Base-by-base conservation (phyloP, 1,140 invertebrate genomes). In the Drosophila ambigua region DNA sequence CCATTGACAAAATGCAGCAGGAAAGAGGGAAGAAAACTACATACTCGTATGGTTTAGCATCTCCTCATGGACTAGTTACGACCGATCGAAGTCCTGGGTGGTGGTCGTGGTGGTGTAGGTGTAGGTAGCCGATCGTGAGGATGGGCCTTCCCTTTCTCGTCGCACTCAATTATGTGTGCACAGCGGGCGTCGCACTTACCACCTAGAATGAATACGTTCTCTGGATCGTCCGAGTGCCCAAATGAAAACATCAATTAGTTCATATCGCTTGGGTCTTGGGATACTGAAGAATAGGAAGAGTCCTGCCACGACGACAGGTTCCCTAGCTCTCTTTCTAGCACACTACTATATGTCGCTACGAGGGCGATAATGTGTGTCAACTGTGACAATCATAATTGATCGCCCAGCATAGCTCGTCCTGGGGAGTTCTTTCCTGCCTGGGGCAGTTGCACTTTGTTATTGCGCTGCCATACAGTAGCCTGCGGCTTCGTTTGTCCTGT, bases 161-260 rank as follows among this genome's bases (percentile, higher is more conserved):
- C 64, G 54, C 66, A 59, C 73, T 78, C 79, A 89, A 91, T 91
- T 91, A 91, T 90, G 79, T 91, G 82, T 91, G 82, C 90, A 74
- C 90, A 91, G 90, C 90, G 82, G 90, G 90, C 77, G 89, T 91
- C 74, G 66, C 64, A 90, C 85, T 84, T 91, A 83, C 90, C 90
- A 91, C 90, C 85, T 91, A 91, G 65, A 77, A 83, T 74, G 79
- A 80, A 87, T 68, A 81, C 73, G 80, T 68, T 66, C 54, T 39
- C 50, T 26, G 39, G 51, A 57, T 46, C 51, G 71, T 55, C 52
- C 23, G n/a, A 79, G 64, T 54, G 61, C 44, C 72, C 66, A 88
- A 79, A 88, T 88, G 76, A 88, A 88, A 88, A 88, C 83, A 88
- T 88, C 83, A 88, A 88, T 88, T 88, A 88, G 83, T 53, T 88